Percentiles rank a stretch among this genome's conserved stretches.
Evolutionary conservation across 2,888 invertebrate species (phyloP).

Genomic region (Torymus texanus): DNA sequence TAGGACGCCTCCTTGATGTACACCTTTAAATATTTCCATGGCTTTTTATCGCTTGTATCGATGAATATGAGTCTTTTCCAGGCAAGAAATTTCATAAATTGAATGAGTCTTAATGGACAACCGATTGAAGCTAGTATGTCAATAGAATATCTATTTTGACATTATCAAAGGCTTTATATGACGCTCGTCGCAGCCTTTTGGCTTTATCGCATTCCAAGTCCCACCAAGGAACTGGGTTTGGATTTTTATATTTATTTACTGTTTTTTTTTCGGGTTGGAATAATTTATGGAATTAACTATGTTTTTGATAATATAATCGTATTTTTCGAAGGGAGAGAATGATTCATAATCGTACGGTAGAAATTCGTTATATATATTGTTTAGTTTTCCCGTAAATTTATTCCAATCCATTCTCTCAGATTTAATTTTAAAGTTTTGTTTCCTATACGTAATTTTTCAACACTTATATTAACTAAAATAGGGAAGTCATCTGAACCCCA

Average conservation of each 20-base stretch:
- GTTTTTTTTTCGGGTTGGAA: not conserved
- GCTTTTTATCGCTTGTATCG: not conserved
- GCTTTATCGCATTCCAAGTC: constrained; percentile 44
- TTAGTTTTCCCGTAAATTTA: not conserved
- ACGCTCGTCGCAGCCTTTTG: constrained; percentile 27
- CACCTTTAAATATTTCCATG: not conserved
- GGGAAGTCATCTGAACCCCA: constrained; percentile 37
- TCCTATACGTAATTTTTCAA: too few relatives aligned
- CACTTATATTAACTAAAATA: constrained; percentile 40
- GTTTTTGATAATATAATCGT: constrained; percentile 7
- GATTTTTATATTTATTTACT: too few relatives aligned
- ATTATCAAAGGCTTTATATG: constrained; percentile 24
- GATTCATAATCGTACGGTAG: constrained; percentile 5
- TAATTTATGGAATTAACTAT: not conserved
- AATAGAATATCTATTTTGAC: constrained; percentile 14
- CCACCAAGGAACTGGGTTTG: constrained; percentile 33
- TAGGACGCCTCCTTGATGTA: constrained; percentile 1
- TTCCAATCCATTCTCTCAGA: constrained; percentile 50
- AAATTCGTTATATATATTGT: constrained; percentile 6
- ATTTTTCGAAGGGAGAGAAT: constrained; percentile 9
- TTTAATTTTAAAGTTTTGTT: constrained; percentile 49
- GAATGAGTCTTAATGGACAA: not conserved
- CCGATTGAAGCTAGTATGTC: not conserved
- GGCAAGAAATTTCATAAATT: not conserved
- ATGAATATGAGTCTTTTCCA: constrained; percentile 1